These are phyloP conservation scores for Catotricha subobsoleta DNA, from an alignment of 2,888 invertebrate species.

Conservation along the genomic window DNA sequence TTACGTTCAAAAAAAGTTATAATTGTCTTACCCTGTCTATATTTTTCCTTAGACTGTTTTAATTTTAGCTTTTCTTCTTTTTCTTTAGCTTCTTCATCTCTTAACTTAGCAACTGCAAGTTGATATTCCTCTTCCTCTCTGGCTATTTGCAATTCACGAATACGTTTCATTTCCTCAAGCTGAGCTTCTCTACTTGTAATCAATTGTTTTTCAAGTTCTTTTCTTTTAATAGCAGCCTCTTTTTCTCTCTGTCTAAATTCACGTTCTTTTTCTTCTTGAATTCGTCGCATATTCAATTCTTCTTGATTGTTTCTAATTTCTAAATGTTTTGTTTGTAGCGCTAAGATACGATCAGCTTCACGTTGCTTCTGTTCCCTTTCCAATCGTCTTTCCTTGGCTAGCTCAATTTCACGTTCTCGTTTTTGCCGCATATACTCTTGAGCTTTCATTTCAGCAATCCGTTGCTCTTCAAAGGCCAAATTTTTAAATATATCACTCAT, in stretches of 20 bases:
- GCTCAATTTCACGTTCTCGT: slow-evolving; percentile 21
- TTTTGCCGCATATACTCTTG: slow-evolving; percentile 25
- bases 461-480: slow-evolving; percentile 25
- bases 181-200: slow-evolving; percentile 21
- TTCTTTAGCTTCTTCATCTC: slow-evolving; percentile 22
- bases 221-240: slow-evolving; percentile 21
- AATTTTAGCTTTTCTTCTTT: slow-evolving; percentile 18
- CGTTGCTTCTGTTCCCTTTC: slow-evolving; percentile 24
- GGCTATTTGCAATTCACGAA: slow-evolving; percentile 21
- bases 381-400: slow-evolving; percentile 20
- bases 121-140: slow-evolving; percentile 26
- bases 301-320: slow-evolving; percentile 20
- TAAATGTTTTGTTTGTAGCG: slow-evolving; percentile 21
- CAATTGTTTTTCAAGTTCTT: slow-evolving; percentile 21
- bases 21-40: slow-evolving; percentile 14
- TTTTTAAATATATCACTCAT: slow-evolving; percentile 24
- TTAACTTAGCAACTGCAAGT: slow-evolving; percentile 20
- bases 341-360: slow-evolving; percentile 23
- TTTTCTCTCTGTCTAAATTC: slow-evolving; percentile 26
- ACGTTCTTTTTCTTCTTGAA: slow-evolving; percentile 27
- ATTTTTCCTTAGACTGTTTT: slow-evolving; percentile 18
- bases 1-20: too few relatives aligned
- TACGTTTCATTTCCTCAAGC: slow-evolving; percentile 21
- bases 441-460: slow-evolving; percentile 24
- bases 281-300: slow-evolving; percentile 22